Evolutionary conservation across 2,113 vertebrate species (phyloP).

Genomic region (Gallinago jamesoni): DNA sequence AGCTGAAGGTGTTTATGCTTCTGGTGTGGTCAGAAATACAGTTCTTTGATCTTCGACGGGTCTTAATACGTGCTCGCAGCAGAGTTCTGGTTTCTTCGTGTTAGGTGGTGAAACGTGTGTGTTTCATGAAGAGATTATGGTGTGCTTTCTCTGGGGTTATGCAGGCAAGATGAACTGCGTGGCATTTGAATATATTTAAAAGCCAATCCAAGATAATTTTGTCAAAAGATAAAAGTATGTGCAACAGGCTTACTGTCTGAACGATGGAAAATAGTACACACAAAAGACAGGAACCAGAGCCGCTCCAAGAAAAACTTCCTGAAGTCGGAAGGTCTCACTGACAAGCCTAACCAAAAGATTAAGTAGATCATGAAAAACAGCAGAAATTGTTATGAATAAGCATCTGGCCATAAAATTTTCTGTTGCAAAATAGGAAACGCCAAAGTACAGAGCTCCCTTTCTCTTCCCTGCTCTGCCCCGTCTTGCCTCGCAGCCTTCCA

Average conservation of each 20-base stretch:
- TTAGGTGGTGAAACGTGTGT: neutral
- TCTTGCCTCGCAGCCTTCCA: rapidly evolving
- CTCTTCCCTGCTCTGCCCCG: rapidly evolving
- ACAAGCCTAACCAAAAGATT: neutral
- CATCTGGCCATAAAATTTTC: neutral
- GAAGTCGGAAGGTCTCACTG: neutral
- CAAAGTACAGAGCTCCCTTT: rapidly evolving
- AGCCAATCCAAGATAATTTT: neutral
- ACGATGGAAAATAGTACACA: rapidly evolving
- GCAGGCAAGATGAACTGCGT: rapidly evolving
- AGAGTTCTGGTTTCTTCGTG: neutral
- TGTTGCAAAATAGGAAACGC: neutral
- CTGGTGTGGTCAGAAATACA: neutral
- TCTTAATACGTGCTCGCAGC: rapidly evolving
- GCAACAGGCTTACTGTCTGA: neutral
- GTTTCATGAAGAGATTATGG: neutral
- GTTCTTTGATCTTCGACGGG: neutral
- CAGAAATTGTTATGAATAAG: neutral
- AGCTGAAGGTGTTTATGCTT: rapidly evolving
- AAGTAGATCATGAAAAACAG: neutral
- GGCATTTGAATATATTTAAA: neutral
- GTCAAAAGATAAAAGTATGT: neutral
- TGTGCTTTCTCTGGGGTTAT: rapidly evolving
- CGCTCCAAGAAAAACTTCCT: neutral
- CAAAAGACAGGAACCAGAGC: neutral